Evolutionary conservation across 2,888 invertebrate genomes (phyloP).

Genomic region (Malacosoma neustria): DNA sequence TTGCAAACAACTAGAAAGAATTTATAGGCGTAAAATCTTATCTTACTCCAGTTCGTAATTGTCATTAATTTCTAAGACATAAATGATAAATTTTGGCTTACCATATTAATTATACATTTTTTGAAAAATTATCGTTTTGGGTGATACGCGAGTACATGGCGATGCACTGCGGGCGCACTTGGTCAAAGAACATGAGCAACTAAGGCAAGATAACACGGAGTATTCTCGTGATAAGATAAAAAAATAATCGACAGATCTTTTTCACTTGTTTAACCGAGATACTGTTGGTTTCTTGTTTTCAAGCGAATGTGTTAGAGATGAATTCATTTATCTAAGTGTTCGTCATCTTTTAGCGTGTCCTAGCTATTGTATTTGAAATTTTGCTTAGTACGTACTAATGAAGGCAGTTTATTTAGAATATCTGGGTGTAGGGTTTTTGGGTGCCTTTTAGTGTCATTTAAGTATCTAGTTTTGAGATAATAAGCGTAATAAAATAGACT

Average conservation of each 20-base stretch:
- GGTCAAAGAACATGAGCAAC: not conserved
- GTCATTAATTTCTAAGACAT: not conserved
- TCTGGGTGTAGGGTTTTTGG: no score
- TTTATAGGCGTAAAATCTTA: not conserved
- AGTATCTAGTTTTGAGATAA: no score
- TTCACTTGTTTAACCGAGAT: conserved; percentile 29
- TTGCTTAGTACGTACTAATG: no score
- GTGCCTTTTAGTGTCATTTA: no score
- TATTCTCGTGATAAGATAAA: conserved; percentile 42
- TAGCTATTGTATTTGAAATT: no score
- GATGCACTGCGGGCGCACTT: not conserved
- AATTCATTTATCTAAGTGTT: no score
- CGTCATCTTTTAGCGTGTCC: no score
- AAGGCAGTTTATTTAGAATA: no score
- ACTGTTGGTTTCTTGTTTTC: no score
- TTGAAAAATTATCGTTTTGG: not conserved
- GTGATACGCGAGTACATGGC: not conserved
- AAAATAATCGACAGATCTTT: conserved; percentile 45
- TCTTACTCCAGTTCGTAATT: not conserved
- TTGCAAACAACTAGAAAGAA: not conserved
- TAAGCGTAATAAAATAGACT: no score
- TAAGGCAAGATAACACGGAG: conserved; percentile 1
- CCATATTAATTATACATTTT: not conserved
- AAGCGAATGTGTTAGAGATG: no score
- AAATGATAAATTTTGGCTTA: not conserved